Conservation (phyloP, 1,140 invertebrate species). For the Brachystomella parvula region DNA sequence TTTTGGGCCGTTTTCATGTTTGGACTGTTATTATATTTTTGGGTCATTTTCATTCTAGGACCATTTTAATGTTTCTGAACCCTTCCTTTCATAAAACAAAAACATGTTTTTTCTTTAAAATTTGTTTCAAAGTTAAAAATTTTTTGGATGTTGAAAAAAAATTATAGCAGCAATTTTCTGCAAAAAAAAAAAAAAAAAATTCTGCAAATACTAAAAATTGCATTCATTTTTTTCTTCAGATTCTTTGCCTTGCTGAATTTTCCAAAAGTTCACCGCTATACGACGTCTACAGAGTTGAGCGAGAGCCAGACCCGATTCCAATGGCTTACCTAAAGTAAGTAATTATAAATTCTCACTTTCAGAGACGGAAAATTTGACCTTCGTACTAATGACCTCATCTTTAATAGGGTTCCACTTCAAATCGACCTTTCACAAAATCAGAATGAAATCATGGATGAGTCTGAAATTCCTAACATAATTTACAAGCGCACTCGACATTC, state of each 20-base stretch:
- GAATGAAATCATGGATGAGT: background rate
- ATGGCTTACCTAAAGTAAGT: slow-evolving; percentile 15
- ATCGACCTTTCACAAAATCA: slow-evolving; percentile 2
- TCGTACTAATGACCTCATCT: background rate
- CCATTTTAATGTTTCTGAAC: no score
- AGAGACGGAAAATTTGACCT: background rate
- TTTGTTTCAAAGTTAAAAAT: background rate
- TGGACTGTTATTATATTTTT: no score
- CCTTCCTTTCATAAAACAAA: no score
- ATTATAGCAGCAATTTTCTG: background rate
- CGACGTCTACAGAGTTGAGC: background rate
- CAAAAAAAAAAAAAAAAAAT: background rate
- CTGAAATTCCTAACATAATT: background rate
- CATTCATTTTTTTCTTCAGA: background rate
- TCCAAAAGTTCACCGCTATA: slow-evolving; percentile 3
- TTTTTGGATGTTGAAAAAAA: background rate
- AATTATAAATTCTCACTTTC: background rate
- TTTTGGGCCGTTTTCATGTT: no score
- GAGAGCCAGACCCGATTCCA: slow-evolving; percentile 7
- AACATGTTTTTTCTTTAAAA: background rate
- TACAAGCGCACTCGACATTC: background rate
- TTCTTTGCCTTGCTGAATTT: background rate
- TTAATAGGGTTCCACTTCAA: slow-evolving; percentile 13
- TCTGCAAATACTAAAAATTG: background rate
- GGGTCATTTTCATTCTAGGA: no score